These are phyloP conservation scores for Aspidiotus destructor DNA, from an alignment of 2,888 invertebrate species.

Conservation along the genomic window DNA sequence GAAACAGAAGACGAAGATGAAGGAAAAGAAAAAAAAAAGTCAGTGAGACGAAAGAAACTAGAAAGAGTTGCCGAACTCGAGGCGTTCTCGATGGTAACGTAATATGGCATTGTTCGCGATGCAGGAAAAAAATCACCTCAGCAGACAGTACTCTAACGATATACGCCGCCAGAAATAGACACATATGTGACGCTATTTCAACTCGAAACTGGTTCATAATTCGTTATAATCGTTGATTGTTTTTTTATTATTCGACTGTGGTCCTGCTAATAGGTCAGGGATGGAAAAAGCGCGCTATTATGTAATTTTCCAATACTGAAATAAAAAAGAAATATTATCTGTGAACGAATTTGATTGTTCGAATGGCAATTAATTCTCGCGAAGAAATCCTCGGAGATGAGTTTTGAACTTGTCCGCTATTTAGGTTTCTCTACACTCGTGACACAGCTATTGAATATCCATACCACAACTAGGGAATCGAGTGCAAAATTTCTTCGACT, in stretches of 20 bases:
- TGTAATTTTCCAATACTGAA: not conserved
- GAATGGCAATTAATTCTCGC: too few species aligned
- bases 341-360: not conserved
- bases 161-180: not conserved
- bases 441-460: too few species aligned
- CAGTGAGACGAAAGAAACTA: not conserved
- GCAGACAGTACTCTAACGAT: not conserved
- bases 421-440: too few species aligned
- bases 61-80: constrained; percentile 28
- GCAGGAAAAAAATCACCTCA: not conserved
- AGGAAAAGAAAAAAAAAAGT: constrained; percentile 12
- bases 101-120: constrained; percentile 7
- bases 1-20: not conserved
- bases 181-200: not conserved
- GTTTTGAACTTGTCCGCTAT: too few species aligned
- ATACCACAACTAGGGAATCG: too few species aligned
- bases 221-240: constrained; percentile 1
- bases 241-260: not conserved
- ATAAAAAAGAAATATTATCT: constrained; percentile 5
- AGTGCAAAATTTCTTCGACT: too few species aligned
- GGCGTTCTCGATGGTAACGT: constrained; percentile 25
- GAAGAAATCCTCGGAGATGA: too few species aligned
- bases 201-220: constrained; percentile 17
- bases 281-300: not conserved
- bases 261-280: not conserved